A percentile compares a stretch with the other conserved stretches of the same genome.
Evolutionary conservation across 2,113 vertebrate species (phyloP).

Genomic region (Channa maculata): DNA sequence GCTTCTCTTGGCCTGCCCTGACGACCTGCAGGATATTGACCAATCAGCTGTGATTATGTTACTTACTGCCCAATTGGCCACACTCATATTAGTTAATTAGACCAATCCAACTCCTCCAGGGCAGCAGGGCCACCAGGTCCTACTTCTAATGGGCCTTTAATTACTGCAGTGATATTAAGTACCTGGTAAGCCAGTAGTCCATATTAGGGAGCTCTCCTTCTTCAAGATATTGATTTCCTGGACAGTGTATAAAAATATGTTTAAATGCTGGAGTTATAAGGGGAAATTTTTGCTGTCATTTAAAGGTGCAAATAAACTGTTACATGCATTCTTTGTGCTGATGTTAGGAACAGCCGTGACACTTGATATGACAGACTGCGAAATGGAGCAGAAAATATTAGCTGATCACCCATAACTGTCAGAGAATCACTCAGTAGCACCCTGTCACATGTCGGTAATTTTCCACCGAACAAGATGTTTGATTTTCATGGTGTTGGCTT

Average conservation of each 20-base stretch:
- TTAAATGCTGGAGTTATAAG: conserved; percentile 47
- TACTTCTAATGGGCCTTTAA: conserved; percentile 80
- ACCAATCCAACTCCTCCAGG: conserved; percentile 73
- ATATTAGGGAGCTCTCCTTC: conserved; percentile 67
- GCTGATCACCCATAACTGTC: conserved; percentile 54
- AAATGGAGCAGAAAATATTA: conserved; percentile 75
- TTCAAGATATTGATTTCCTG: conserved; percentile 78
- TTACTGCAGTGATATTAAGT: conserved; percentile 82
- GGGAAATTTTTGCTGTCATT: conserved; percentile 47
- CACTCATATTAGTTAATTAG: conserved; percentile 79
- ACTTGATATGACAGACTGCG: conserved; percentile 69
- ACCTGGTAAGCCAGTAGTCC: conserved; percentile 69
- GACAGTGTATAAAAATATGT: conserved; percentile 50
- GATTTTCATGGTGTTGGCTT: conserved; percentile 3
- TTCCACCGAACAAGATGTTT: conserved; percentile 17
- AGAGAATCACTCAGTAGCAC: conserved; percentile 33
- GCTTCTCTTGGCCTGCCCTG: conserved; percentile 43
- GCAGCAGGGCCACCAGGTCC: conserved; percentile 73
- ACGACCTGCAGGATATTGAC: conserved; percentile 72
- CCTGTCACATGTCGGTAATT: conserved; percentile 50
- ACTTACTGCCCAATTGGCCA: conserved; percentile 70
- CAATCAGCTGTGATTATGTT: conserved; percentile 79
- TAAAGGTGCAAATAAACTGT: conserved; percentile 57
- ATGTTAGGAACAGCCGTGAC: conserved; percentile 57
- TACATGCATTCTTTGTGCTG: conserved; percentile 65